These are phyloP conservation scores for Pantherophis alleghaniensis DNA, from an alignment of 2,797 vertebrate genomes.

Conservation along the genomic window DNA sequence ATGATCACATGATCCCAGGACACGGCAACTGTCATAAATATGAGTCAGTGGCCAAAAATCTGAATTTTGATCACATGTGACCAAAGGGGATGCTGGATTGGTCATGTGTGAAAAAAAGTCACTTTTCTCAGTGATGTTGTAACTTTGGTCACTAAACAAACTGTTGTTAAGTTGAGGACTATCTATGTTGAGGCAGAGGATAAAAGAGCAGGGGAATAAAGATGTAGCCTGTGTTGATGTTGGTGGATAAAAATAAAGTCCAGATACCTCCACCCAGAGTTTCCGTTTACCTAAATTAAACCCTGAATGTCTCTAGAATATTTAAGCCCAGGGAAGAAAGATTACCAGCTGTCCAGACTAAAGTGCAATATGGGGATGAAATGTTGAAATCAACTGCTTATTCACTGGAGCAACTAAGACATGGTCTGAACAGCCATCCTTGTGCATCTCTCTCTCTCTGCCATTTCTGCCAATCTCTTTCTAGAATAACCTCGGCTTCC, in stretches of 20 bases:
- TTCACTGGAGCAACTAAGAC: background rate
- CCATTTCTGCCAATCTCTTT: background rate
- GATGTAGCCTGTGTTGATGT: background rate
- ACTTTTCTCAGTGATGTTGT: too few relatives aligned
- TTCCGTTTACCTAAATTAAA: background rate
- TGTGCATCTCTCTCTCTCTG: background rate
- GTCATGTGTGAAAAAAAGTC: too few relatives aligned
- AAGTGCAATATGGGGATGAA: background rate
- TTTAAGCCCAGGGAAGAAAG: background rate
- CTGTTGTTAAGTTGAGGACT: too few relatives aligned
- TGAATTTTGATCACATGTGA: too few relatives aligned
- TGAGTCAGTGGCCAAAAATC: too few relatives aligned
- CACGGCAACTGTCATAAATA: too few relatives aligned
- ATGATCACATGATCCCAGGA: too few relatives aligned
- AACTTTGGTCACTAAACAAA: too few relatives aligned
- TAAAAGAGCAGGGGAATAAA: background rate
- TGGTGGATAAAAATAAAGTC: background rate
- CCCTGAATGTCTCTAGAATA: background rate
- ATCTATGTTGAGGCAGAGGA: background rate
- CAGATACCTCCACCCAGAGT: background rate
- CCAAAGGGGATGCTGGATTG: too few relatives aligned
- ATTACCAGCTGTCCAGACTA: background rate
- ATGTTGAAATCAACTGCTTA: background rate
- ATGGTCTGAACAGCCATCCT: background rate
- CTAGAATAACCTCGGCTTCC: slow-evolving; percentile 77